A percentile compares a stretch with the other conserved stretches of the same genome.
Evolutionary conservation across 1,140 invertebrate species (phyloP).

Genomic region (Drosophila hydei): DNA sequence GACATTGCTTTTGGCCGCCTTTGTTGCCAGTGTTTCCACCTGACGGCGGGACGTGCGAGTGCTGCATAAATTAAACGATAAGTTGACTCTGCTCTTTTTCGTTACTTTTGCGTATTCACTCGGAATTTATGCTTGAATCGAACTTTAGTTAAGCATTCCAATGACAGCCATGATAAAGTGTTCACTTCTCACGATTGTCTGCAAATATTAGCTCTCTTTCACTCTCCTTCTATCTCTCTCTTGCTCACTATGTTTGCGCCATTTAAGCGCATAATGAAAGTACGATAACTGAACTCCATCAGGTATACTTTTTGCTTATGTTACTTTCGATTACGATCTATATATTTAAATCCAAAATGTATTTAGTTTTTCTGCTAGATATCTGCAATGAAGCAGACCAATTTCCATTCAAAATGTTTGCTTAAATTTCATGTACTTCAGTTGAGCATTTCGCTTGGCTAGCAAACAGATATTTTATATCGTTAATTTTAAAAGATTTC

Average conservation of each 20-base stretch:
- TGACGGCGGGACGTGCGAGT: neutral
- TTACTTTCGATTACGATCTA: too few relatives aligned
- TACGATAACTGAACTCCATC: too few relatives aligned
- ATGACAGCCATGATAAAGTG: constrained; percentile 42
- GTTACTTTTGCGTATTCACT: neutral
- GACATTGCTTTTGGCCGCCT: constrained; percentile 3
- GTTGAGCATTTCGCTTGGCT: too few relatives aligned
- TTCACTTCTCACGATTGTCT: constrained; percentile 18
- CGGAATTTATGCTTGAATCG: constrained; percentile 18
- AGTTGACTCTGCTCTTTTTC: constrained; percentile 21
- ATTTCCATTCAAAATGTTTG: too few relatives aligned
- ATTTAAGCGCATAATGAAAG: neutral
- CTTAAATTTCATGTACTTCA: too few relatives aligned
- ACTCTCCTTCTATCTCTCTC: neutral
- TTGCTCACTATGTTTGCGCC: neutral
- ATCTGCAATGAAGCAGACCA: too few relatives aligned
- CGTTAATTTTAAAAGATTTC: too few relatives aligned
- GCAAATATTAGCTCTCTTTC: constrained; percentile 22
- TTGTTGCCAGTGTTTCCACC: constrained; percentile 20
- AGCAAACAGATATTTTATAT: too few relatives aligned
- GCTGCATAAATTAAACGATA: constrained; percentile 44
- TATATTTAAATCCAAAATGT: too few relatives aligned
- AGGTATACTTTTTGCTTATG: too few relatives aligned
- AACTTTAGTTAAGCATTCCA: constrained; percentile 35
- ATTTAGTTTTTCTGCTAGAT: too few relatives aligned